These are phyloP conservation scores for Periparus ater DNA, from an alignment of 2,797 vertebrate species.

Conservation along the genomic window DNA sequence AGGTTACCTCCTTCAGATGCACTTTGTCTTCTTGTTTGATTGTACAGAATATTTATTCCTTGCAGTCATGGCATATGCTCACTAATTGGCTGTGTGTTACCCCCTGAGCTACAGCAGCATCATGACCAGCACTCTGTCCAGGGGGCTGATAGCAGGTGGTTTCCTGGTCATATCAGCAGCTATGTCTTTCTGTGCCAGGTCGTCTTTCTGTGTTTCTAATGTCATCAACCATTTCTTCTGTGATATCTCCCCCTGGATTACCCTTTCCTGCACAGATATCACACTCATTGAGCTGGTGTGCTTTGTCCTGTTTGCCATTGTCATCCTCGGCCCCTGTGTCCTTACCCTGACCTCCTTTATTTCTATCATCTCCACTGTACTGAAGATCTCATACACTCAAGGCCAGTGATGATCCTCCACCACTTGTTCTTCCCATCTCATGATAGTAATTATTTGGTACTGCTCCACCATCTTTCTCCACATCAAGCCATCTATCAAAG, in stretches of 20 bases:
- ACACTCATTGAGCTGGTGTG: not conserved
- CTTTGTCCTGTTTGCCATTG: not conserved
- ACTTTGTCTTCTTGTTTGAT: not conserved
- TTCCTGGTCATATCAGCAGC: not conserved
- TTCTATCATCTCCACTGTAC: conserved; percentile 40
- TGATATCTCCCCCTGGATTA: not conserved
- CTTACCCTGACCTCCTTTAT: conserved; percentile 36
- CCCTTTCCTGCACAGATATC: not conserved
- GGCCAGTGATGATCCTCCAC: conserved; percentile 33
- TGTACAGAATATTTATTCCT: conserved; percentile 30
- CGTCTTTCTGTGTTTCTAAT: conserved; percentile 9
- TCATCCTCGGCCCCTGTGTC: not conserved
- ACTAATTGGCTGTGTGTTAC: conserved; percentile 23
- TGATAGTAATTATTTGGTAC: conserved; percentile 22
- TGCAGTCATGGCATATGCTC: conserved; percentile 2
- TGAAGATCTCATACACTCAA: conserved; percentile 14
- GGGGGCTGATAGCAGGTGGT: not conserved
- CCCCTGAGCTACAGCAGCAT: not conserved
- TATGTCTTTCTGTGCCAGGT: not conserved
- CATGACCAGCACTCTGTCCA: not conserved
- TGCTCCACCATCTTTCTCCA: conserved; percentile 55
- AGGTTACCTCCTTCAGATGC: conserved; percentile 27
- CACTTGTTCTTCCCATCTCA: conserved; percentile 48
- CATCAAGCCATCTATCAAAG: conserved; percentile 18
- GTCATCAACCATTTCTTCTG: conserved; percentile 25